Evolutionary conservation across 2,797 vertebrate species (phyloP).

Genomic region (Cetoscarus ocellatus): DNA sequence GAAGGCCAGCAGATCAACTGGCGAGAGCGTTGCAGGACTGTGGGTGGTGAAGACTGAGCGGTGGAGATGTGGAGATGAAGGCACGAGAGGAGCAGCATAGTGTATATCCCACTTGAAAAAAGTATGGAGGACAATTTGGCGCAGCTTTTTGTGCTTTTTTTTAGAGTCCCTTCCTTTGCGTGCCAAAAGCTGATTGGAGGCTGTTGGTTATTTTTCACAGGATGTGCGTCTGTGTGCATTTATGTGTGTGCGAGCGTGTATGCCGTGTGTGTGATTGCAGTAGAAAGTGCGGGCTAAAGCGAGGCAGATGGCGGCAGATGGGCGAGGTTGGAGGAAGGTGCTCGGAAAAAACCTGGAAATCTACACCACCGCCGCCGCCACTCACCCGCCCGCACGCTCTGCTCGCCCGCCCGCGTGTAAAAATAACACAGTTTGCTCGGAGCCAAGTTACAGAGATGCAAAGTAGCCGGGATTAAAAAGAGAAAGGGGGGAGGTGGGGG

Average conservation of each 20-base stretch:
- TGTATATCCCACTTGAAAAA: constrained; percentile 86
- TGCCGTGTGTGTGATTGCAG: constrained; percentile 92
- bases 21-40: constrained; percentile 66
- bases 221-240: constrained; percentile 80
- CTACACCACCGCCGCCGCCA: constrained; percentile 89
- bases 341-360: constrained; percentile 96
- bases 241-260: constrained; percentile 25
- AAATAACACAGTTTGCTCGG: constrained; percentile 95
- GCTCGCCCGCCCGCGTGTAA: constrained; percentile 91
- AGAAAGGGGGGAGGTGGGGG: constrained; percentile 62
- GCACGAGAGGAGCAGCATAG: constrained; percentile 64
- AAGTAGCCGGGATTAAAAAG: constrained; percentile 87
- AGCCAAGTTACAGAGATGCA: constrained; percentile 93
- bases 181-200: constrained; percentile 98
- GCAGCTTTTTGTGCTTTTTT: constrained; percentile 90
- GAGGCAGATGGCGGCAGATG: constrained; percentile 99
- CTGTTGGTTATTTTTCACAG: constrained; percentile 99
- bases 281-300: constrained; percentile 99
- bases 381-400: constrained; percentile 79
- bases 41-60: constrained; percentile 69
- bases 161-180: constrained; percentile 89
- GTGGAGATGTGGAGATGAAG: constrained; percentile 72
- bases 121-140: constrained; percentile 98
- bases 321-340: constrained; percentile 99
- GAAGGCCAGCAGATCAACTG: constrained; percentile 76